Base-by-base conservation (phyloP, 2,888 invertebrate species). In the Elegia similella region DNA sequence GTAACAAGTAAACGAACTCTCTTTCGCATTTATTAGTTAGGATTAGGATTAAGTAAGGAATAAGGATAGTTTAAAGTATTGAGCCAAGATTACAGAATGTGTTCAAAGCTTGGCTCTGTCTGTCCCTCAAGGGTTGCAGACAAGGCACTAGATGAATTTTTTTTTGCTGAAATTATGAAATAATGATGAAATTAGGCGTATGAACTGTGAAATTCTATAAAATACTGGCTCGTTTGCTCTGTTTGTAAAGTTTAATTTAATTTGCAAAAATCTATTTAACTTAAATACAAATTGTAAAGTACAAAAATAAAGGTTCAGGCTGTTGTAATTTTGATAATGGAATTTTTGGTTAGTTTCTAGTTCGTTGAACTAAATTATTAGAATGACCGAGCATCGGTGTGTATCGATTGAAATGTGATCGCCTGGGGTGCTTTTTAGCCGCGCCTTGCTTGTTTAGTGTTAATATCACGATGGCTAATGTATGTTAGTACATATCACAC, bases 211-310 rank as follows among this genome's bases (percentile, higher is more conserved):
- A 38, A 16, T 52, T 52, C 47, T 34, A 34, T 17, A 52, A 42
- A 52, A 32, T 52, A 16, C 34, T 16, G 50, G 29, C 46, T 38
- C 55, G 34, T 55, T 50, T 44, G 12, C 68, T 71, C 68, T 73
- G 73, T 73, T 73, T 73, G 66, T 65, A 50, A 76, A 78, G 72
- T 79, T 77, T 70, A 70, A 75, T 74, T 73, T 63, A 74, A 77
- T 78, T 78, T 69, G 73, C 68, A 72, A 69, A 53, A 68, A 66
- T 63, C 68, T 65, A 73, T 75, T 70, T 70, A 65, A 71, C 71
- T 70, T 23, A 23, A 12, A 12, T 12, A 38, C n/a, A 12, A 29
- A 46, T 46, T 46, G 17, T 23, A 17, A 44, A 47, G 34, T 42
- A 48, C 23, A 2, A 38, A 38, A 38, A 38, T 38, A 38, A 29